These are phyloP conservation scores for Dasypolia templi DNA, from an alignment of 2,888 invertebrate genomes.

Conservation along the genomic window DNA sequence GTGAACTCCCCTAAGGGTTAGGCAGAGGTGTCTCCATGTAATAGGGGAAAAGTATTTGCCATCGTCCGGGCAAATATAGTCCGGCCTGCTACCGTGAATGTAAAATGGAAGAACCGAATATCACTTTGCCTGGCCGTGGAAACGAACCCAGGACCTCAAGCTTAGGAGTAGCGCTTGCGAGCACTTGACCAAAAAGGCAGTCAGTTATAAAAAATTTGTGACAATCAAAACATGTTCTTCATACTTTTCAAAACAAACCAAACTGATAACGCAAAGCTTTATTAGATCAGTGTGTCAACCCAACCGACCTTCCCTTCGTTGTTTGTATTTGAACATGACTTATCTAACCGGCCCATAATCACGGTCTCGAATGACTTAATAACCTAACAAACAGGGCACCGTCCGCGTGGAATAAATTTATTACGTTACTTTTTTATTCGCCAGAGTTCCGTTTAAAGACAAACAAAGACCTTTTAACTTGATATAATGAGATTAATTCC, in stretches of 20 bases:
- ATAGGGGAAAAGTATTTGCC: not conserved
- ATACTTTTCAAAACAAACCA: not conserved
- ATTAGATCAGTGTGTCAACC: constrained; percentile 32
- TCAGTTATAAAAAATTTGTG: not conserved
- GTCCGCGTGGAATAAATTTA: constrained; percentile 43
- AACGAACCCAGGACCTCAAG: too few species aligned
- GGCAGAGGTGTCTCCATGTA: too few species aligned
- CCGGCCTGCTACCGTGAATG: not conserved
- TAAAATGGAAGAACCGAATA: too few species aligned
- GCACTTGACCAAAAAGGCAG: not conserved
- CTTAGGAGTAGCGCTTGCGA: not conserved
- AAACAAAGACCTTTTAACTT: constrained; percentile 7
- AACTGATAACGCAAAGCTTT: constrained; percentile 11
- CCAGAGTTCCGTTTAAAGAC: constrained; percentile 6
- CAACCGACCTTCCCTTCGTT: constrained; percentile 29
- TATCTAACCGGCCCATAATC: constrained; percentile 24
- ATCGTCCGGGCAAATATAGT: not conserved
- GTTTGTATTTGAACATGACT: constrained; percentile 36
- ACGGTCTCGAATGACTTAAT: constrained; percentile 52
- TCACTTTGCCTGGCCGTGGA: too few species aligned
- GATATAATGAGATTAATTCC: constrained; percentile 13
- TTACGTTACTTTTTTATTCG: constrained; percentile 28
- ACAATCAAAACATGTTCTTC: not conserved
- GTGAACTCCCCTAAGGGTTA: too few species aligned
- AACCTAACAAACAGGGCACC: constrained; percentile 22